Percentiles rank a stretch among this genome's conserved stretches.
These are phyloP conservation scores for Pristis pectinata DNA, from an alignment of 2,797 vertebrate genomes.

Conservation along the genomic window DNA sequence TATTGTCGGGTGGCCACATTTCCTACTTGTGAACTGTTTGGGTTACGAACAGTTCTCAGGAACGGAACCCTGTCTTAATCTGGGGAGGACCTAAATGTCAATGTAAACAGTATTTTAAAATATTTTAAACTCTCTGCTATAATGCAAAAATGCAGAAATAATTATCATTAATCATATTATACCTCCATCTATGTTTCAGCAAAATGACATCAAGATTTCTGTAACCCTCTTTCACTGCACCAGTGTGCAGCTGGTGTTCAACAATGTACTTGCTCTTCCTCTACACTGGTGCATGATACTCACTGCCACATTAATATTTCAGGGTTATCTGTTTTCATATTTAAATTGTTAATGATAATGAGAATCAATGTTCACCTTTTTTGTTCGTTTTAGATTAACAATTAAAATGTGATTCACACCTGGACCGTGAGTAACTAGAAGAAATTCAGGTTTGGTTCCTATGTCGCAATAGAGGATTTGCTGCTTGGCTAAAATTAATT, in stretches of 20 bases:
- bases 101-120: background rate
- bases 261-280: background rate
- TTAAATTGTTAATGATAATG: background rate
- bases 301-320: background rate
- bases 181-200: background rate
- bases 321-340: background rate
- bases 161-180: background rate
- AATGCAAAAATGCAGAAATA: background rate
- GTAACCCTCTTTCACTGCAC: background rate
- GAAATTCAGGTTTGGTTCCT: background rate
- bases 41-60: too few species aligned
- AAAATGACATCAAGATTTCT: background rate
- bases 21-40: too few species aligned
- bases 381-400: background rate
- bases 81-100: background rate
- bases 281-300: background rate
- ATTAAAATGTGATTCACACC: background rate
- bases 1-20: too few species aligned
- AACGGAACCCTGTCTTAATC: too few species aligned
- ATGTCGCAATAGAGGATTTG: background rate
- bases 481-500: conserved; percentile 23
- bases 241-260: background rate
- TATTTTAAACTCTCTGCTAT: background rate
- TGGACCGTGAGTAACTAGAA: background rate
- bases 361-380: background rate